Evolutionary conservation across 92 coral and sea anemone genomes (phyloP), one percentile per base, ranked within the genome.

Genomic region (Zoanthus gigantus): DNA sequence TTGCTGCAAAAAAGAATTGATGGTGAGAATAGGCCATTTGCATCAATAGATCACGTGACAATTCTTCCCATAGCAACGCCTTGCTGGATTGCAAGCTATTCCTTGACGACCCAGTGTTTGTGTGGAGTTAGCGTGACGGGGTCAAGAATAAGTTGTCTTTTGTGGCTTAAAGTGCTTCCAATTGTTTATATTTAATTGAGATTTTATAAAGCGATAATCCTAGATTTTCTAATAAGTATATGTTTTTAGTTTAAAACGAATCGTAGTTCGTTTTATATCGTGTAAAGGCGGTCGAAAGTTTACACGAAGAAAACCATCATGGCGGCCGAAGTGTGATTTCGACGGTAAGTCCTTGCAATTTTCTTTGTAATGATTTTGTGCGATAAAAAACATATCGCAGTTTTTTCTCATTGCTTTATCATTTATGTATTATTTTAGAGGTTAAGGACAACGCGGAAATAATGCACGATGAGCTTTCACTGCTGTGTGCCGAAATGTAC

Each of bases 401-500:
- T 63, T 63, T 63, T 63, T 63, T 63, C 32, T 63, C 69, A 18
- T 63, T 63, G 69, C 69, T 63, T 63, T 63, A 63, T 63, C 69
- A 63, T 63, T 63, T 63, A 63, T 63, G 69, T 63, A n/a, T 18
- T 63, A 63, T 63, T 63, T 63, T 63, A 18, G 31, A 61, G 69
- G 69, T 63, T 63, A 63, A 63, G 69, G 69, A 63, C 69, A 63
- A 63, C 69, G 69, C 69, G 69, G 31, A 63, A 63, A 63, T 63
- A 18, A 63, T 63, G 69, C 69, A 63, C 32, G 69, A 63, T 63
- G 69, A 63, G 69, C 69, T 63, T 63, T 63, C 9, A 88, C 47
- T 88, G 90, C 61, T 88, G 90, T 71, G 90, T 88, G 34, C 90
- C 90, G 15, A 23, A 30, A 29, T 79, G 90, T 79, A 79, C 76